phyloP scores from a whole-genome alignment of 2,797 vertebrate species.

The Oryzias sinensis region DNA sequence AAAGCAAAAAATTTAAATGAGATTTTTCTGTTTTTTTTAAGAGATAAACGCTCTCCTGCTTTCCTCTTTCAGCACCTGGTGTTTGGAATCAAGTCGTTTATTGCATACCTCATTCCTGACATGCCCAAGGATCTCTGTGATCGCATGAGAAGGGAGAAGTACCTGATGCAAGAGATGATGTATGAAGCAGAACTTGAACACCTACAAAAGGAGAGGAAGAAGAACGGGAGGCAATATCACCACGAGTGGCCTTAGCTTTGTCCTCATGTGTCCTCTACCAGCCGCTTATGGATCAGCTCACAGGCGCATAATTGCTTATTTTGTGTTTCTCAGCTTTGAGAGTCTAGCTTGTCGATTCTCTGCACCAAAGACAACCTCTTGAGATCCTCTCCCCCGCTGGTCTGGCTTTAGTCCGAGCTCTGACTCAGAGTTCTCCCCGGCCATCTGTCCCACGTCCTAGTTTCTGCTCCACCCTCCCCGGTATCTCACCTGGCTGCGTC shows the following conservation, averaged over 20 bases:
- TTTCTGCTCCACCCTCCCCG: constrained; percentile 12
- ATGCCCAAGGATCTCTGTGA: constrained; percentile 96
- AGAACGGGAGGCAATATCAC: constrained; percentile 93
- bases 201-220: constrained; percentile 93
- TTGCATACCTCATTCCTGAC: constrained; percentile 97
- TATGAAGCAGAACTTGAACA: constrained; percentile 97
- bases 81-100: constrained; percentile 98
- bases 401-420: constrained; percentile 22
- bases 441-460: constrained; percentile 44
- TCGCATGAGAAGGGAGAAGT: constrained; percentile 96
- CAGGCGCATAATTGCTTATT: constrained; percentile 39
- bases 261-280: constrained; percentile 19
- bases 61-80: constrained; percentile 89
- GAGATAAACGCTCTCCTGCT: constrained; percentile 9
- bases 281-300: constrained; percentile 32
- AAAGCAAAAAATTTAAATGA: too few relatives aligned
- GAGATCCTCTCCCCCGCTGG: constrained; percentile 22
- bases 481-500: constrained; percentile 49
- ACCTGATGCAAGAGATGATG: constrained; percentile 99
- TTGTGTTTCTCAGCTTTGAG: constrained; percentile 58
- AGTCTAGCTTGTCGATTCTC: constrained; percentile 70
- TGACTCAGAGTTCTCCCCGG: constrained; percentile 18
- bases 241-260: constrained; percentile 96
- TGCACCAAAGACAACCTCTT: constrained; percentile 73
- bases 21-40: too few relatives aligned